Base-by-base conservation (phyloP, 2,888 invertebrate species). In the Drosophila eohydei region DNA sequence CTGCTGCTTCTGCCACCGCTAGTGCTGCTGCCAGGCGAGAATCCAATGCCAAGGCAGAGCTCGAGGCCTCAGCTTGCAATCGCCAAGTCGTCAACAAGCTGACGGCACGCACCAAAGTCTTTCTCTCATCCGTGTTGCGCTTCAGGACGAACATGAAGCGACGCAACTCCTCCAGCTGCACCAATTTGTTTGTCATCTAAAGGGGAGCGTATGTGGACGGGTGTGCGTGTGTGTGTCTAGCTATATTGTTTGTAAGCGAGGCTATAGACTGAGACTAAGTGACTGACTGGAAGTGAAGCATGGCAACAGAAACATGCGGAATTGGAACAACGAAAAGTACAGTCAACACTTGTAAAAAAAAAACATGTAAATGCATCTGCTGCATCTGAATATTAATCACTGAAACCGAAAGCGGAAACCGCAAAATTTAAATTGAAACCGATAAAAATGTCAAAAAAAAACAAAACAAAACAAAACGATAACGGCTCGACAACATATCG, bases 161-260 rank as follows among this genome's bases (percentile, higher is more conserved):
- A 3, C 88, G 93, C 57, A 92, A 88, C 69, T 92, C 93, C 4
- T 92, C 91, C 58, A 92, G 91, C 72, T 93, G 93, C 84, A 93
- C 91, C 71, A 92, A 93, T 83, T 78, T 93, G 58, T 93, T 93
- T 81, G 93, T 92, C 68, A 93, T 93, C 80, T 93, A 91, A 91
- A 14, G 14, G 21, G 4, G 6, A 4, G 48, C 30, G 32, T 11
- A 6, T 50, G 50, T 21, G 50, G 16, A 7, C 6, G 50, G n/a
- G 21, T 14, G 28, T 16, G 50, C 11, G 48, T 11, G 30, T 48
- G 32, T 50, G 48, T 21, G 50, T 34, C 12, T 50, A 50, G 32
- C 32, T 32, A 34, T 2, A 34, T 34, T 50, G 50, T 34, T 32
- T 16, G 11, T 50, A 50, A 50, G 50, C 32, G 50, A 50, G 50